These are phyloP conservation scores for Parnassius orleans DNA, from an alignment of 2,888 invertebrate genomes.

Conservation along the genomic window DNA sequence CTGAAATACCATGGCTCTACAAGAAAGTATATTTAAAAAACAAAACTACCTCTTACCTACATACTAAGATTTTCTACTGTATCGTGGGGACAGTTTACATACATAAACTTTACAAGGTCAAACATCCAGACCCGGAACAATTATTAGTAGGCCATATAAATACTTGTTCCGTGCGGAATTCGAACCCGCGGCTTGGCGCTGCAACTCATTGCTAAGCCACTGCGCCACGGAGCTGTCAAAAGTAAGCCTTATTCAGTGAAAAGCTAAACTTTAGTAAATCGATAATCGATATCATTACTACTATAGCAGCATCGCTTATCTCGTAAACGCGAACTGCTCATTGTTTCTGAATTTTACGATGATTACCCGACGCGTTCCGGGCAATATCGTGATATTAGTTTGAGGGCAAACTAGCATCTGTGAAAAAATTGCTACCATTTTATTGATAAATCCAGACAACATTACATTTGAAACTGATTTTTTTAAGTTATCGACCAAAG, in stretches of 20 bases:
- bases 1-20: too few relatives aligned
- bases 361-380: conserved; percentile 50
- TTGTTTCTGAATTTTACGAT: conserved; percentile 67
- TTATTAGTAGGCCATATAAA: too few relatives aligned
- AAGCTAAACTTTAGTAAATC: neutral
- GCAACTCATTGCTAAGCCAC: too few relatives aligned
- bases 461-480: neutral
- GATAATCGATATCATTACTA: conserved; percentile 12
- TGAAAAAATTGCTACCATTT: conserved; percentile 1
- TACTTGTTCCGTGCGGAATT: too few relatives aligned
- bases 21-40: too few relatives aligned
- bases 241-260: neutral
- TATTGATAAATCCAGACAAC: neutral
- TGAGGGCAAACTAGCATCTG: neutral
- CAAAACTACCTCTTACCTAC: too few relatives aligned
- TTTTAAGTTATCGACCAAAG: neutral
- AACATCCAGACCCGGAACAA: too few relatives aligned
- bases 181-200: too few relatives aligned
- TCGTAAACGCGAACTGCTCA: conserved; percentile 59
- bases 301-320: conserved; percentile 38
- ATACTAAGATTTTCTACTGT: too few relatives aligned
- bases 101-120: too few relatives aligned
- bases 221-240: too few relatives aligned
- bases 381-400: conserved; percentile 30
- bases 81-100: too few relatives aligned